Base-by-base conservation (phyloP, 2,888 invertebrate species). In the Emmelina monodactyla region DNA sequence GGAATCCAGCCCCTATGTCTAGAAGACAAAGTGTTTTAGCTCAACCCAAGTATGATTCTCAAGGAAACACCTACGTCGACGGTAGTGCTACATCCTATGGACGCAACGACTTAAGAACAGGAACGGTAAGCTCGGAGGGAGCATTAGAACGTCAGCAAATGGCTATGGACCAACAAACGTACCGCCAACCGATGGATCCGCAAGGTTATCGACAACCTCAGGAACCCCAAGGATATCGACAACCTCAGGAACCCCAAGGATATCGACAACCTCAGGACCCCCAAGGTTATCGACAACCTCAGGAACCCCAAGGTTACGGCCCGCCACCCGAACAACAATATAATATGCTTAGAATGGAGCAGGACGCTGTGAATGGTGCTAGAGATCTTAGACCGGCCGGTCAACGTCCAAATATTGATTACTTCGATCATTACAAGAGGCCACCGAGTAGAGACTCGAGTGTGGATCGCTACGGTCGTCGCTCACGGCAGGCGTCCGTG, bases 361-460 rank as follows among this genome's bases (percentile, higher is more conserved):
- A 70, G 47, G 75, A 73, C 12, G 46, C 58, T 13, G 48, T 65
- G 4, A 73, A 73, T 31, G 71, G 71, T 28, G 54, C 60, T 11
- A 58, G 69, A 10, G 84, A 82, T 40, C 76, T 69, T 45, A 58
- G 67, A 25, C 53, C 55, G 19, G 50, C 58, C 14, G 67, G 66
- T n/a, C 49, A 60, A 1, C 59, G 78, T 10, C 70, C 90, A 9
- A 89, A 91, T 49, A 92, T 92, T 58, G 94, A 94, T 67, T 92
- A 93, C 58, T 93, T 94, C 62, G 96, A 96, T 68, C 96, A 97
- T 62, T 97, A 97, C 68, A 92, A 93, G 68, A 83, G 92, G 62
- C 92, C 94, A 34, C 92, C 93, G 1, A 93, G 93, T 75, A 83
- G 93, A 58, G 92, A 93, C 62, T 88, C 89, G 40, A 92, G 92